Evolutionary conservation across 2,888 invertebrate genomes (phyloP).

Genomic region (Drosophila helvetica): DNA sequence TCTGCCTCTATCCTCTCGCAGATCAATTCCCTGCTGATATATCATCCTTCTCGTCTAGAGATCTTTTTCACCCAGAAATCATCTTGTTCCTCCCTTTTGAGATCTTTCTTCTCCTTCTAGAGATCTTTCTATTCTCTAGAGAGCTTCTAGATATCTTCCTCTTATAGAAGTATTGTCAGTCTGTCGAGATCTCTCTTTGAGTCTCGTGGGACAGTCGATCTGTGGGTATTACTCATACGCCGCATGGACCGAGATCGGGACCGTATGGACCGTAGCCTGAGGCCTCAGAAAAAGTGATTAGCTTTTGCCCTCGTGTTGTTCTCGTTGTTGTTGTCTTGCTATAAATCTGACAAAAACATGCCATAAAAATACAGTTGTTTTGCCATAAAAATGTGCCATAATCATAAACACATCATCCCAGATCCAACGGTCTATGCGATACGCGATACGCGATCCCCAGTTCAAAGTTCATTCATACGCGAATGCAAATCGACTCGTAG

Average conservation of each 20-base stretch:
- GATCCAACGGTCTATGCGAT: slow-evolving; percentile 9
- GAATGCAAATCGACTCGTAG: background rate
- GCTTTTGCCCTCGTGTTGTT: slow-evolving; percentile 4
- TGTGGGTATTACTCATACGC: slow-evolving; percentile 45
- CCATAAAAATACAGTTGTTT: slow-evolving; percentile 48
- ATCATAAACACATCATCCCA: slow-evolving; percentile 31
- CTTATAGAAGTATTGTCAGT: background rate
- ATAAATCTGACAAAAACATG: slow-evolving; percentile 50
- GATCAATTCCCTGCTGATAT: background rate
- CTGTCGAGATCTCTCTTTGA: background rate
- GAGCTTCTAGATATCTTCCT: background rate
- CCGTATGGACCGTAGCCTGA: background rate
- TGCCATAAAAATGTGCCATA: slow-evolving; percentile 49
- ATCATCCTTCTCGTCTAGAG: too few species aligned
- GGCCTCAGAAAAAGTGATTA: slow-evolving; percentile 18
- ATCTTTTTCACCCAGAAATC: too few species aligned
- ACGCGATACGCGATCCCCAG: slow-evolving; percentile 11
- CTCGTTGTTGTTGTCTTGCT: slow-evolving; percentile 30
- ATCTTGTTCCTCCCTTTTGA: background rate
- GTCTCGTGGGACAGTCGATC: slow-evolving; percentile 11
- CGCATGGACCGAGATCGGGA: slow-evolving; percentile 29
- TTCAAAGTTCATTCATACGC: slow-evolving; percentile 49
- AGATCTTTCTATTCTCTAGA: too few species aligned
- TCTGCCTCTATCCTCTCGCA: background rate
- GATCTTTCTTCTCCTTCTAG: background rate